phyloP scores from a whole-genome alignment of 2,888 invertebrate species.

The Drosophila paranaensis region DNA sequence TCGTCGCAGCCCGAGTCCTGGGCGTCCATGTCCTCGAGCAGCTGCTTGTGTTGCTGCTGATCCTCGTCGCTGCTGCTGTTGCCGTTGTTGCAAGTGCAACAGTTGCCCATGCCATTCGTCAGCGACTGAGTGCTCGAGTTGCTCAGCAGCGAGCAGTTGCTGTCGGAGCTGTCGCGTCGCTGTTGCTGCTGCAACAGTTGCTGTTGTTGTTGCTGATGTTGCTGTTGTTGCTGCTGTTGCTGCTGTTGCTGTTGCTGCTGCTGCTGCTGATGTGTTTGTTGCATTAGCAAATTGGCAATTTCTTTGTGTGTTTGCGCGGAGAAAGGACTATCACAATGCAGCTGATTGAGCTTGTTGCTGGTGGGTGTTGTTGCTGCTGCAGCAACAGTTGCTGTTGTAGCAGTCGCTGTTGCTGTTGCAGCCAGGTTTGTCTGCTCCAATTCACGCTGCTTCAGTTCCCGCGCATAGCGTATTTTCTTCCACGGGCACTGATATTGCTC shows the following conservation, averaged over 20 bases:
- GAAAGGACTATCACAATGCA: conserved; percentile 79
- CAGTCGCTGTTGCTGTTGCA: conserved; percentile 9
- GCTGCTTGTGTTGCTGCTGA: conserved; percentile 53
- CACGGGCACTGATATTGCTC: conserved; percentile 84
- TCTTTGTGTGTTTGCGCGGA: conserved; percentile 74
- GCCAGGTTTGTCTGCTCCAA: conserved; percentile 56
- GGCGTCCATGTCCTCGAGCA: conserved; percentile 74
- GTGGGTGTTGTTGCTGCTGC: conserved; percentile 34
- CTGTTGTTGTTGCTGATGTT: conserved; percentile 52
- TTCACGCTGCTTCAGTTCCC: conserved; percentile 84
- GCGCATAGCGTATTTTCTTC: conserved; percentile 85
- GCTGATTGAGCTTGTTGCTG: conserved; percentile 67
- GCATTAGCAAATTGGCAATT: conserved; percentile 71
- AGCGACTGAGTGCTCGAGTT: conserved; percentile 82
- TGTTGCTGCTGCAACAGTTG: conserved; percentile 61
- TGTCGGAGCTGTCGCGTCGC: conserved; percentile 84
- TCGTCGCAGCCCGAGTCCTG: conserved; percentile 84
- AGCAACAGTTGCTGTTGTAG: conserved; percentile 31
- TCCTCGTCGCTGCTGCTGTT: conserved; percentile 39
- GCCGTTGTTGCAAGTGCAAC: conserved; percentile 77
- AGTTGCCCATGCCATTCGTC: conserved; percentile 59
- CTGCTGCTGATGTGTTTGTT: conserved; percentile 70
- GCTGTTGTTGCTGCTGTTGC: conserved; percentile 60
- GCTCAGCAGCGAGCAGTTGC: conserved; percentile 84
- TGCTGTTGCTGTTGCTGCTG: conserved; percentile 53